Evolutionary conservation across 2,113 vertebrate species (phyloP).

Genomic region (Picathartes gymnocephalus): DNA sequence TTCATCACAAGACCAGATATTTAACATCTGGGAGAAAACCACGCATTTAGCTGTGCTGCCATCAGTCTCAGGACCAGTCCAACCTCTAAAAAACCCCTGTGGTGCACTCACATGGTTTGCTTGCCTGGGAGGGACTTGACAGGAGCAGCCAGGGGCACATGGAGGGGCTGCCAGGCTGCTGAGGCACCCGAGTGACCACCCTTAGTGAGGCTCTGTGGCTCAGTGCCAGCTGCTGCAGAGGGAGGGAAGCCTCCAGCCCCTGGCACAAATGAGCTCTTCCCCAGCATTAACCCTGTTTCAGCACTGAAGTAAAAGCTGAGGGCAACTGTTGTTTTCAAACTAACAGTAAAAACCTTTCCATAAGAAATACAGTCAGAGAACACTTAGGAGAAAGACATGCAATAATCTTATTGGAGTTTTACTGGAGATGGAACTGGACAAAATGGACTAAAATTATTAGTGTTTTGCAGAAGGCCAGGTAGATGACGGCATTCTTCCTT

Average conservation of each 20-base stretch:
- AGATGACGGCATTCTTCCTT: background rate
- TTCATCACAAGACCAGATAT: background rate
- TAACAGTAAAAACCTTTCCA: background rate
- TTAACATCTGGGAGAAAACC: background rate
- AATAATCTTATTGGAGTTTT: background rate
- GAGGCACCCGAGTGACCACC: background rate
- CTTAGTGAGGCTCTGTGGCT: fast-evolving
- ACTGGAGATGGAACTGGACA: background rate
- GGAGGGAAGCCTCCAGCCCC: background rate
- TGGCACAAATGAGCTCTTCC: background rate
- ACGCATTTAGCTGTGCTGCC: background rate
- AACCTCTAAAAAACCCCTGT: background rate
- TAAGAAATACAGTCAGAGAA: background rate
- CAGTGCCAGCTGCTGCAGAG: fast-evolving
- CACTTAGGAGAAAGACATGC: background rate
- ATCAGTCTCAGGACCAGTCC: background rate
- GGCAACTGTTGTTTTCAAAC: background rate
- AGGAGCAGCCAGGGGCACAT: background rate
- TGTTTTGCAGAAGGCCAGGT: background rate
- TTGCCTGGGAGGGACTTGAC: background rate
- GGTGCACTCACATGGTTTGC: fast-evolving
- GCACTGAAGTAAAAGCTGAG: background rate
- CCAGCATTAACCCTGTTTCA: background rate
- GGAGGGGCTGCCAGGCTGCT: background rate
- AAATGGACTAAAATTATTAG: background rate